Evolutionary conservation across 2,888 invertebrate species (phyloP).

Genomic region (Leistus spinibarbis): DNA sequence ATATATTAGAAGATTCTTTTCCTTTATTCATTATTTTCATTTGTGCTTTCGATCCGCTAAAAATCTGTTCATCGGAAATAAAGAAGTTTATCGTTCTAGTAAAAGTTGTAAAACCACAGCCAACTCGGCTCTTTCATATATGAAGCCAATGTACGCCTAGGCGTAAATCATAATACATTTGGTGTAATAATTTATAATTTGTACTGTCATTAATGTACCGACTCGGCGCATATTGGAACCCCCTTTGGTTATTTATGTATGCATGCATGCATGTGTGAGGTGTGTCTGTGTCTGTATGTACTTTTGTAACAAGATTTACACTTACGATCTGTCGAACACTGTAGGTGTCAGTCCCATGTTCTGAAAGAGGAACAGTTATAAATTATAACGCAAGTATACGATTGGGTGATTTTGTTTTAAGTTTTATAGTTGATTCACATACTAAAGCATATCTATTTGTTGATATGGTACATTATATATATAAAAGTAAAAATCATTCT

Average conservation of each 20-base stretch:
- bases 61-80: too few species aligned
- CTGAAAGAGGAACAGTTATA: not conserved
- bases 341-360: not conserved
- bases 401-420: not conserved
- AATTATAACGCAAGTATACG: not conserved
- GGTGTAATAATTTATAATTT: conserved; percentile 36
- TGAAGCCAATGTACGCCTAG: not conserved
- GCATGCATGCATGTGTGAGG: not conserved
- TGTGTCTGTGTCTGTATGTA: not conserved
- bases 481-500: too few species aligned
- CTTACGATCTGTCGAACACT: conserved; percentile 22
- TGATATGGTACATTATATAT: too few species aligned
- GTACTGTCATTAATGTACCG: conserved; percentile 23
- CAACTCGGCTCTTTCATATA: not conserved
- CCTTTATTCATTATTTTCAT: too few species aligned
- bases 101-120: not conserved
- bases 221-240: not conserved
- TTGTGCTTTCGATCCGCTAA: too few species aligned
- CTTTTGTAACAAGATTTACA: conserved; percentile 23
- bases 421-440: not conserved
- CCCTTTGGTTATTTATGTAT: not conserved
- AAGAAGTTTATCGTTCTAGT: too few species aligned
- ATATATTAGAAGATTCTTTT: too few species aligned
- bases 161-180: conserved; percentile 32
- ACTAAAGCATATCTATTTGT: too few species aligned